Evolutionary conservation across 2,888 invertebrate genomes (phyloP).

Genomic region (Matsumyia berberina): DNA sequence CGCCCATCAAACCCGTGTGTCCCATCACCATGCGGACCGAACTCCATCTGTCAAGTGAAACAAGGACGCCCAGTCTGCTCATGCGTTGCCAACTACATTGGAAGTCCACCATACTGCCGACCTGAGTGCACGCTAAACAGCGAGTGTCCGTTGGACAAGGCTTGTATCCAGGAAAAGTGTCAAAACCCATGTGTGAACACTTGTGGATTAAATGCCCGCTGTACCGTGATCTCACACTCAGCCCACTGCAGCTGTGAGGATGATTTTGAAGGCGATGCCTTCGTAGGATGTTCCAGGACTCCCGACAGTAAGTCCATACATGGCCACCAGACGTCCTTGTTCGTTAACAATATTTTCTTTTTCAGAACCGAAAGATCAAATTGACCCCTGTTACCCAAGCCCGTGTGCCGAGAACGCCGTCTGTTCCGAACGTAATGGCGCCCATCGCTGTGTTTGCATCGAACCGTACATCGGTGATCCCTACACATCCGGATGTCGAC

Average conservation of each 20-base stretch:
- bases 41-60: conserved; percentile 93
- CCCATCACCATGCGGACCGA: conserved; percentile 90
- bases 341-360: not conserved
- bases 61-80: conserved; percentile 92
- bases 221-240: conserved; percentile 91
- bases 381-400: conserved; percentile 89
- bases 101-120: conserved; percentile 91
- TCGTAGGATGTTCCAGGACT: conserved; percentile 90
- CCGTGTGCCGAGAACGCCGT: conserved; percentile 94
- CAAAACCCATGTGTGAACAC: conserved; percentile 91
- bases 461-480: conserved; percentile 95
- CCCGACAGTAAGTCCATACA: conserved; percentile 83
- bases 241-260: conserved; percentile 91
- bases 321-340: not conserved
- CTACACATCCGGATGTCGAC: conserved; percentile 92
- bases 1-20: conserved; percentile 86
- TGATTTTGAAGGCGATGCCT: conserved; percentile 93
- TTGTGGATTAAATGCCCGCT: conserved; percentile 92
- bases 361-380: conserved; percentile 79
- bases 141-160: conserved; percentile 91
- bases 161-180: conserved; percentile 93
- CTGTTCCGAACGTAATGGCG: conserved; percentile 89
- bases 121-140: conserved; percentile 93
- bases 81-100: conserved; percentile 91
- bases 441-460: conserved; percentile 92